A percentile compares a stretch with the other conserved stretches of the same genome.
Evolutionary conservation across 2,113 vertebrate species (phyloP).

Genomic region (Semnopithecus entellus): DNA sequence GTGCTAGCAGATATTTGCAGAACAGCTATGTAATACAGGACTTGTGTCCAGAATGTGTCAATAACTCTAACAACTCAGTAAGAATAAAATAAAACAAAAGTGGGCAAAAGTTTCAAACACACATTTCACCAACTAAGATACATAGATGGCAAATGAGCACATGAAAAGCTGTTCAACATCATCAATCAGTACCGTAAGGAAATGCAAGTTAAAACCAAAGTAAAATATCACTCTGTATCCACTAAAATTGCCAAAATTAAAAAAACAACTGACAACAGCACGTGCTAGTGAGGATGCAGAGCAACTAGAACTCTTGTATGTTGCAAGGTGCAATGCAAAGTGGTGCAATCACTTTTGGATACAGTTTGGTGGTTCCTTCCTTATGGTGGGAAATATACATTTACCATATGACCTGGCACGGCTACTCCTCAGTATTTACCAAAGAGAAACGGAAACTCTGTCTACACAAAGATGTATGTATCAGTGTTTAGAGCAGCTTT

Average conservation of each 20-base stretch:
- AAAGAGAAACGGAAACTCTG: neutral
- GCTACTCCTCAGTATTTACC: neutral
- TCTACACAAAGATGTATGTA: neutral
- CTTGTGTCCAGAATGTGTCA: neutral
- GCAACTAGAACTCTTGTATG: neutral
- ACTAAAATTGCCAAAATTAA: neutral
- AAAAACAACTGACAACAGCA: neutral
- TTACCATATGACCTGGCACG: neutral
- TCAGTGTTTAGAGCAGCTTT: neutral
- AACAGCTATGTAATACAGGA: neutral
- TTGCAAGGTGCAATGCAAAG: neutral
- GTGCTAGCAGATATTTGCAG: neutral
- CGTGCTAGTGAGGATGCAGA: neutral
- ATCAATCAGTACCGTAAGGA: neutral
- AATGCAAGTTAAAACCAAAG: neutral
- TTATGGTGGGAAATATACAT: neutral
- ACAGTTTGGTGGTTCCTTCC: neutral
- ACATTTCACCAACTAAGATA: neutral
- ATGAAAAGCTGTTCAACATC: neutral
- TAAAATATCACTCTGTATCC: neutral
- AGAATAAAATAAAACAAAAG: neutral
- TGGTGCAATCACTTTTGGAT: no score
- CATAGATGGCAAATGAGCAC: neutral
- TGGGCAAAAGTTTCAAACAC: neutral
- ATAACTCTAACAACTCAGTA: neutral